Conservation (phyloP, 2,113 vertebrate species). For the Saccopteryx bilineata region DNA sequence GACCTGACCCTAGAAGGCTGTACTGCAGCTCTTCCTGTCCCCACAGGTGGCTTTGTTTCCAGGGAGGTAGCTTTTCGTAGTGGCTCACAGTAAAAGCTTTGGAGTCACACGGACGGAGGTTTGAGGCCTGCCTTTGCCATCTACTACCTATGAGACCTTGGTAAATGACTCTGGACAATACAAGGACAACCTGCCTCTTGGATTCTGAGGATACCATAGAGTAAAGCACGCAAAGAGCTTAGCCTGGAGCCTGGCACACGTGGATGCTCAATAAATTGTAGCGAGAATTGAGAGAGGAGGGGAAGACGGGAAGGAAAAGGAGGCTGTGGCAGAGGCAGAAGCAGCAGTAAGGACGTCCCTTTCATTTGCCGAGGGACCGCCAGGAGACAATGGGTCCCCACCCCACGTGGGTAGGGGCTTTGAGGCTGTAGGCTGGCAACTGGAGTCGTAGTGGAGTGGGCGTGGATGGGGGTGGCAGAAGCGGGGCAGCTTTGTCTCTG, state of each 20-base stretch:
- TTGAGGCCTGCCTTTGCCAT: background rate
- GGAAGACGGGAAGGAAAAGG: background rate
- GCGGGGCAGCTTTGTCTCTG: constrained; percentile 74
- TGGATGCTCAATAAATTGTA: background rate
- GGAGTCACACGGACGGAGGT: background rate
- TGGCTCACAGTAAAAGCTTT: background rate
- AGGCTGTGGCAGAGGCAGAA: background rate
- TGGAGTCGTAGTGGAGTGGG: background rate
- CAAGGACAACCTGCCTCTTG: background rate
- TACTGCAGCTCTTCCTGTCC: background rate
- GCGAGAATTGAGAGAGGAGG: background rate
- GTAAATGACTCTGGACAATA: background rate
- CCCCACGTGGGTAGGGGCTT: background rate
- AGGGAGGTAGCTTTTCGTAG: background rate
- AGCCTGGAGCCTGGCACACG: background rate
- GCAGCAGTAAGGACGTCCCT: background rate
- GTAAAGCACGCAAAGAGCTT: background rate
- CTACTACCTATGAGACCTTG: background rate
- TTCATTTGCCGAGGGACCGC: constrained; percentile 29
- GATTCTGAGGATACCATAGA: background rate
- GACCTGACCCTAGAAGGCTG: background rate
- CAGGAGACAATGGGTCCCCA: background rate
- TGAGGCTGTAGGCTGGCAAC: constrained; percentile 22
- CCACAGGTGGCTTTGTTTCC: background rate
- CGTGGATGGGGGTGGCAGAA: constrained; percentile 42